These are phyloP conservation scores for Colius striatus DNA, from an alignment of 2,113 vertebrate species.

Conservation along the genomic window DNA sequence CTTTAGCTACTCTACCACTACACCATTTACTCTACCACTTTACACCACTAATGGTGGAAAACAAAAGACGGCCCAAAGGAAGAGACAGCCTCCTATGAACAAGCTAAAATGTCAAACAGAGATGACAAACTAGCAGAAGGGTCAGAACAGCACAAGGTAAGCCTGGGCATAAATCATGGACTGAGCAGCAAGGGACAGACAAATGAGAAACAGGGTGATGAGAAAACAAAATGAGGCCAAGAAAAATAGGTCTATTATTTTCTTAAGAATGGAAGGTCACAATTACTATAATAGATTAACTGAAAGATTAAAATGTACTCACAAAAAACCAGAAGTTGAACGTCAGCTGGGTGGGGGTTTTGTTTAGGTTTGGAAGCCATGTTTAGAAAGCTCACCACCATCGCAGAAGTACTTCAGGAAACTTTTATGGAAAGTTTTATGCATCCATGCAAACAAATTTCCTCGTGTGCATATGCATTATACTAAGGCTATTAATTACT, in stretches of 20 bases:
- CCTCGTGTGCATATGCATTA: background rate
- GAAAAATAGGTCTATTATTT: background rate
- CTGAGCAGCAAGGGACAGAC: background rate
- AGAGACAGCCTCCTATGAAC: background rate
- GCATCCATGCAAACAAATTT: background rate
- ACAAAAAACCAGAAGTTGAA: background rate
- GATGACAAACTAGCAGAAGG: background rate
- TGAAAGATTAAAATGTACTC: background rate
- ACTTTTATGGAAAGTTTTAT: background rate
- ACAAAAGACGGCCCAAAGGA: background rate
- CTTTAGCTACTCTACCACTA: background rate
- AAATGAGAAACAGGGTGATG: background rate
- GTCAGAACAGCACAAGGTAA: background rate
- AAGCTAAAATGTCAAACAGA: background rate
- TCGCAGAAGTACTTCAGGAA: background rate
- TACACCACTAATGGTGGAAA: background rate
- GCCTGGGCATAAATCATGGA: background rate
- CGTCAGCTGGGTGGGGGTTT: rapidly evolving
- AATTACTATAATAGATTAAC: background rate
- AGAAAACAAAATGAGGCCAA: background rate
- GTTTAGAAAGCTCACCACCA: background rate
- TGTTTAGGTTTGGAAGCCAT: background rate
- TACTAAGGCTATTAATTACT: background rate
- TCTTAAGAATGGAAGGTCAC: background rate
- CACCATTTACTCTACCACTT: no score